These are phyloP conservation scores for Carlito syrichta DNA, from an alignment of 2,113 vertebrate genomes.

Conservation along the genomic window DNA sequence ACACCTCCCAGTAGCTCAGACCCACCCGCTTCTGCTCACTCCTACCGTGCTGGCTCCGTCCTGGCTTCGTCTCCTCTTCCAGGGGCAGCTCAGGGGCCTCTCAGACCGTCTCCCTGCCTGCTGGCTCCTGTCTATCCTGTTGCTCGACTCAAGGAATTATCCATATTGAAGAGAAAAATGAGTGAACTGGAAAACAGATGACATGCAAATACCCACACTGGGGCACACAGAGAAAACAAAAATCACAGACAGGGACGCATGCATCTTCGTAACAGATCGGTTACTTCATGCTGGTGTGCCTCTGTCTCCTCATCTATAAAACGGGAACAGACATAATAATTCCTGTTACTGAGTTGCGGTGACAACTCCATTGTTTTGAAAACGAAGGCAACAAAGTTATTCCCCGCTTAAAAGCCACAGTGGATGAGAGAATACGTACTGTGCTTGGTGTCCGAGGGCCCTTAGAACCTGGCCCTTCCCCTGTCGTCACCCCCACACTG, in stretches of 20 bases:
- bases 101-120: not conserved
- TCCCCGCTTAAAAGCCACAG: not conserved
- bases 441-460: not conserved
- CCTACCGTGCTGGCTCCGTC: not conserved
- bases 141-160: not conserved
- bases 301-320: too few relatives aligned
- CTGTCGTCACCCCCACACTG: not conserved
- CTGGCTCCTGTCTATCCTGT: not conserved
- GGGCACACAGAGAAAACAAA: not conserved
- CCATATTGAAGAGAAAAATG: not conserved
- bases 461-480: not conserved
- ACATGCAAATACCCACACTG: too few relatives aligned
- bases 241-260: not conserved
- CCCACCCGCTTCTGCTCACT: not conserved
- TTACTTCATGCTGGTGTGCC: too few relatives aligned
- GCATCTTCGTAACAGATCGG: not conserved
- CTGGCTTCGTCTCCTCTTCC: not conserved
- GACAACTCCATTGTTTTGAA: too few relatives aligned
- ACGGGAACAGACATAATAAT: too few relatives aligned
- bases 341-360: too few relatives aligned
- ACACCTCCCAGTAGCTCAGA: not conserved
- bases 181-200: not conserved
- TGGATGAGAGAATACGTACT: not conserved
- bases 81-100: not conserved
- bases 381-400: not conserved